Evolutionary conservation across 2,888 invertebrate genomes (phyloP), one percentile per base, ranked within the genome.

Genomic region (Cheilosia soror): DNA sequence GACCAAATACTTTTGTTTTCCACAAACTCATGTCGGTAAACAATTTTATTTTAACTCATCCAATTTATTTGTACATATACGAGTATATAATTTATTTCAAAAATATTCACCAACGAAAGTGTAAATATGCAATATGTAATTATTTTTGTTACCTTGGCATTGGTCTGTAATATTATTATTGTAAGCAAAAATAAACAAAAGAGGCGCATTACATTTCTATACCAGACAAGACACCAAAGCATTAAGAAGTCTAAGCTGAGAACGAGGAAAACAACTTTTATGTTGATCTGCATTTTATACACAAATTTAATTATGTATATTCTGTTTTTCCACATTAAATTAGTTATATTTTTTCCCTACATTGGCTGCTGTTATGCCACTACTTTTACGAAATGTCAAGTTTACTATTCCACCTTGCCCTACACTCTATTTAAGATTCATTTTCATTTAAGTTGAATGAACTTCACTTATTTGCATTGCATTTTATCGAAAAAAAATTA

Each of bases 371-470:
- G 11, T 51, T 27, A 27, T 51, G 27, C 13, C 51, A 51, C 51
- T n/a, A 5, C 25, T 51, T 51, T 27, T 11, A 3, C 9, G 5
- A 27, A 11, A 51, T 25, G 51, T 76, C 76, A 81, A 81, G 69
- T 71, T 65, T 47, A 76, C 27, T 31, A 44, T 47, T 25, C 29
- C 15, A 42, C 58, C 57, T 58, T 75, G 63, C 29, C n/a, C 55
- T 42, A 55, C 25, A 40, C 29, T 63, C 40, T 44, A 51, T 47
- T 66, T 82, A 47, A 55, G 71, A 71, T 58, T 65, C 49, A 25
- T 44, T 73, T 73, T 71, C 40, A 37, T 60, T 66, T 7, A 33
- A 65, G 84, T 84, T 84, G 53, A 84, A 79, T 62, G 80, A 84
- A 84, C 84, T 65, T 65, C 3, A 15, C 37, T 15, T 31, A 20